Conservation (phyloP, 2,797 vertebrate species). For the Crocodylus rhombifer region DNA sequence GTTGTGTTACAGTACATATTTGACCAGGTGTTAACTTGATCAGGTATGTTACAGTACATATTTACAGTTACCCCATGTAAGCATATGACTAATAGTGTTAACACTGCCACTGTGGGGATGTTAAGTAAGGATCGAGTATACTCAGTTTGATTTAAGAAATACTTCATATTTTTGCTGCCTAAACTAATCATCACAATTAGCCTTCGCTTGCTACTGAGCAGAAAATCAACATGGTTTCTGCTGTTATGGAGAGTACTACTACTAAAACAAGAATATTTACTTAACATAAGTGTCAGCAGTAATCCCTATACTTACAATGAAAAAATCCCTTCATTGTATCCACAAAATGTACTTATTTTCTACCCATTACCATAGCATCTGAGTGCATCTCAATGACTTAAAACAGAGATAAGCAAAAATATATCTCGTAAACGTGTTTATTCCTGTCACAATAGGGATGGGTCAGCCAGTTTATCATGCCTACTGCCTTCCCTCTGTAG, state of each 20-base stretch:
- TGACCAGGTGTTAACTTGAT: too few species aligned
- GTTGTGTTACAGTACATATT: too few species aligned
- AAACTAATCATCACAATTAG: not conserved
- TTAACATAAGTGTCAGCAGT: not conserved
- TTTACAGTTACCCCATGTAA: too few species aligned
- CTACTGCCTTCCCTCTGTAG: not conserved
- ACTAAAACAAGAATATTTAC: not conserved
- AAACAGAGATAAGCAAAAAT: not conserved
- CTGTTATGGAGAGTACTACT: not conserved
- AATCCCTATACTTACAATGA: not conserved
- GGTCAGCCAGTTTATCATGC: not conserved
- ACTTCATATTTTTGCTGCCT: not conserved
- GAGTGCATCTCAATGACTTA: not conserved
- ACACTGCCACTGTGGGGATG: not conserved
- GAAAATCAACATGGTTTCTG: not conserved
- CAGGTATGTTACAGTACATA: too few species aligned
- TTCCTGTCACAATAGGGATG: not conserved
- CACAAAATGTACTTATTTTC: not conserved
- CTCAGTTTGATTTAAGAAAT: not conserved
- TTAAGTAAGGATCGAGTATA: not conserved
- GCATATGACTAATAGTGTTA: not conserved
- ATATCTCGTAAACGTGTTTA: not conserved
- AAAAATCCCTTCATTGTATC: not conserved
- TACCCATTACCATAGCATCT: not conserved
- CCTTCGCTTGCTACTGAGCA: not conserved